phyloP scores from a whole-genome alignment of 2,888 invertebrate genomes.

The Cephus nigrinus region DNA sequence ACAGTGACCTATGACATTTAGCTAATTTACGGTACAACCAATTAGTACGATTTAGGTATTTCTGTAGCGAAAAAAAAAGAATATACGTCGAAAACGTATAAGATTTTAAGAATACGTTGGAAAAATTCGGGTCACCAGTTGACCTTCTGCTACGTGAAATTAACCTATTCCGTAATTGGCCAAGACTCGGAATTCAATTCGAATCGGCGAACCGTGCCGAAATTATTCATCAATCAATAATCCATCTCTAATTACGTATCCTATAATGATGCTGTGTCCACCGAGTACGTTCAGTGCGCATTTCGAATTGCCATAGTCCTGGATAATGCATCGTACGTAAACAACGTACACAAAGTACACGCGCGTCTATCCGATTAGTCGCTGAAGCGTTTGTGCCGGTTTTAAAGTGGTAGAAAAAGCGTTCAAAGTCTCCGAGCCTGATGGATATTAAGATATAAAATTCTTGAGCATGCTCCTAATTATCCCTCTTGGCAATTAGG shows the following conservation, averaged over 20 bases:
- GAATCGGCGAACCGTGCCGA: background rate
- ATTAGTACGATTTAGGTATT: background rate
- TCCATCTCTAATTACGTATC: background rate
- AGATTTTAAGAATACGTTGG: background rate
- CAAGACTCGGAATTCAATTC: background rate
- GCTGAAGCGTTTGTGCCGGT: background rate
- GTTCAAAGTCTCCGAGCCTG: background rate
- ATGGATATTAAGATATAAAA: background rate
- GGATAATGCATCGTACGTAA: background rate
- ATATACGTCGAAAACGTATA: background rate
- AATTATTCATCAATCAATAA: background rate
- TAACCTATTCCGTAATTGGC: background rate
- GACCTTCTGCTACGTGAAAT: background rate
- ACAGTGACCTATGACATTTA: background rate
- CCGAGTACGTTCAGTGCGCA: background rate
- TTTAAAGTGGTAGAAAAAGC: background rate
- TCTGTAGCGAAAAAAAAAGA: background rate
- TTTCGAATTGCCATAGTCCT: background rate
- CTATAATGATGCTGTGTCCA: background rate
- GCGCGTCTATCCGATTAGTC: background rate
- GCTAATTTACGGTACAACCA: background rate
- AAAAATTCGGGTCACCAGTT: background rate
- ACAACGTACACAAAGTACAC: background rate
- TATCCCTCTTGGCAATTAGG: background rate
- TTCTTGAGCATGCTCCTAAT: background rate